Evolutionary conservation across 2,888 invertebrate species (phyloP), one percentile per base, ranked within the genome.

Genomic region (Chouioia cunea): DNA sequence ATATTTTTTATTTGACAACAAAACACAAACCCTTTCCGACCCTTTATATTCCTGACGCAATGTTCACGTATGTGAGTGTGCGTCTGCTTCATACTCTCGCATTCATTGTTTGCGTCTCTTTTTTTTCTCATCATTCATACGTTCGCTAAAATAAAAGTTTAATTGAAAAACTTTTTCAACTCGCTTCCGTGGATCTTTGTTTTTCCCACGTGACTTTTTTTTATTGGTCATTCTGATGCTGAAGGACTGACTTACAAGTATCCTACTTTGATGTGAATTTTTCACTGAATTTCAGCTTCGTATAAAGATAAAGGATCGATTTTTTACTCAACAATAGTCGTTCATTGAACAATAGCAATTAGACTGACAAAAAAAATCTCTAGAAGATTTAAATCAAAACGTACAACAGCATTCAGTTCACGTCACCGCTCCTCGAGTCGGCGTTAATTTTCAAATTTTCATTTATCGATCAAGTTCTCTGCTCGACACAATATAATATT

Each of bases 131-230:
- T 18, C 48, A 48, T 48, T 15, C 18, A 48, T 54, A 10, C 44
- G 23, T 46, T 2, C 47, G 20, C 8, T 15, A 64, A 64, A 64
- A 64, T 64, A 14, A 23, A 64, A 64, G 64, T 64, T 64, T 64
- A 64, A 64, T 64, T 64, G 53, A 44, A 64, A 54, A 64, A 64
- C 54, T 64, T 64, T 63, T 64, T 23, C 47, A 54, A 20, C 54
- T 27, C 46, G 54, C 54, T 53, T 64, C 16, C 54, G 54, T 3
- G 18, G 20, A n/a, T 22, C 43, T 20, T 53, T 43, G 36, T 6
- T 46, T 12, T 10, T 15, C 15, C 22, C 0, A 8, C 53, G 14
- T 23, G n/a, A n/a, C n/a, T 60, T 60, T 50, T 50, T 16, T 36
- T 60, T 46, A 18, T 52, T 27, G 12, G 36, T 36, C 15, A 23